Percentiles rank a stretch among this genome's conserved stretches.
Conservation (phyloP, 1,140 invertebrate genomes). For the Metopolophium dirhodum region DNA sequence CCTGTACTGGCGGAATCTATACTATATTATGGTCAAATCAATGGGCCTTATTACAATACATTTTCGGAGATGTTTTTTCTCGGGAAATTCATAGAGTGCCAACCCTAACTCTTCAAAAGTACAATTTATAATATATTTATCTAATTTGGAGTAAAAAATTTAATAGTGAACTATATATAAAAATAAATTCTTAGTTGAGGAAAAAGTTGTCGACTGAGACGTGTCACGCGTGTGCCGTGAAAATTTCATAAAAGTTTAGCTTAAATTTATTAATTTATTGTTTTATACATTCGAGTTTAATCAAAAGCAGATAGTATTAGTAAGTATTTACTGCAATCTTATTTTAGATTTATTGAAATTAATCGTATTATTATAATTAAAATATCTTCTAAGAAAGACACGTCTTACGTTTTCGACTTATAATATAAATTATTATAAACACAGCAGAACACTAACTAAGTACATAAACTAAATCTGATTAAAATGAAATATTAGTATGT, state of each 20-base stretch:
- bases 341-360: constrained; percentile 15
- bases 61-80: neutral
- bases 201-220: neutral
- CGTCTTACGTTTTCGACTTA: neutral
- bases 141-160: neutral
- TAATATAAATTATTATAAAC: neutral
- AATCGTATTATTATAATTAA: constrained; percentile 10
- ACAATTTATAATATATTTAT: neutral
- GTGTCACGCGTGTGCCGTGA: neutral
- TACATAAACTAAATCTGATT: neutral
- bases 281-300: too few relatives aligned
- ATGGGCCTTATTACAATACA: too few relatives aligned
- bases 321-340: neutral
- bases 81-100: rapidly evolving
- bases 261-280: too few relatives aligned
- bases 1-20: too few relatives aligned
- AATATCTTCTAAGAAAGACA: neutral
- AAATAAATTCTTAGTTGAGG: neutral
- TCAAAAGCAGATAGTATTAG: neutral
- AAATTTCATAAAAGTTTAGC: neutral
- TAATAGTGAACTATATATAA: too few relatives aligned
- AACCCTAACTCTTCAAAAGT: neutral
- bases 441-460: neutral
- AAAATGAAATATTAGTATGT: neutral
- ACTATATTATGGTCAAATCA: too few relatives aligned